Base-by-base conservation (phyloP, 2,113 vertebrate species). In the Ornithorhynchus anatinus region DNA sequence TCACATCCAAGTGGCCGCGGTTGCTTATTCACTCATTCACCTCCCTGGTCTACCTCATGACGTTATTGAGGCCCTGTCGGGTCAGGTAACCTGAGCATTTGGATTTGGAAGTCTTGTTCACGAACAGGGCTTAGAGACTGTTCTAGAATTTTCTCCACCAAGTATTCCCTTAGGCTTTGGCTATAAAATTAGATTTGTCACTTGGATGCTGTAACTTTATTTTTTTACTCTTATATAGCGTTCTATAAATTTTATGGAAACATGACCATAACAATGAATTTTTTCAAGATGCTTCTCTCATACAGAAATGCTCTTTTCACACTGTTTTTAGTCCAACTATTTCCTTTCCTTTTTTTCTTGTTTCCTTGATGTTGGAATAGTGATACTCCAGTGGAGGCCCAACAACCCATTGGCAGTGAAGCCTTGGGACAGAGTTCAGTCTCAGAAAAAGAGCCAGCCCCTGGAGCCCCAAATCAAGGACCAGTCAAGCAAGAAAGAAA, bases 321-420 rank as follows among this genome's bases (percentile, higher is more conserved):
- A 62, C 6, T 15, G 22, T 14, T 19, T 37, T 36, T 17, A 3
- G 20, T 8, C 6, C 3, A n/a, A 25, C n/a, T 10, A 17, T 27
- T 29, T 29, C 62, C 22, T 76, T n/a, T 27, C 10, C 23, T 42
- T 53, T 82, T 42, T 80, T 77, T 81, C 78, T 27, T 33, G 72
- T 69, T 51, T 86, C 85, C 54, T 59, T 76, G 65, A 23, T n/a
- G n/a, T n/a, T n/a, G n/a, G 81, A 95, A 92, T 89, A 96, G 94
- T 40, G 92, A 94, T 54, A 95, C 94, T 47, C 96, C 94, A 0
- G 88, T 93, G 43, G 96, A 98, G 84, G 90, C 91, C 40, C 96
- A 96, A 89, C 87, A 82, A 36, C 91, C 92, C 37, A 88, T 90
- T n/a, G 88, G 82, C 69, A 89, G 89, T 67, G 94, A 94, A 81